Evolutionary conservation across 2,797 vertebrate species (phyloP).

Genomic region (Chelidonichthys spinosus): DNA sequence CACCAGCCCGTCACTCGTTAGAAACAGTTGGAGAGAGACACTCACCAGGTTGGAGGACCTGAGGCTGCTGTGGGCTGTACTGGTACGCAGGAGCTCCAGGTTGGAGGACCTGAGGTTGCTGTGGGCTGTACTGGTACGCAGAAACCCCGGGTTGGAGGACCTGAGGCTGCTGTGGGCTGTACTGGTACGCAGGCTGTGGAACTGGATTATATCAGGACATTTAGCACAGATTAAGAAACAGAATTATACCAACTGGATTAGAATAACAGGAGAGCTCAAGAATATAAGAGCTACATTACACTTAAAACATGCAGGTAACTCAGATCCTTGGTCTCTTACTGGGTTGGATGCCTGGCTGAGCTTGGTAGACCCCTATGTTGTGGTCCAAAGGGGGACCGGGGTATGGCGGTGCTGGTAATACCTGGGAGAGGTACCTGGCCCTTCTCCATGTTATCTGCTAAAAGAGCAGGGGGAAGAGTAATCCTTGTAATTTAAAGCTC

Average conservation of each 20-base stretch:
- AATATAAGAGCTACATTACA: background rate
- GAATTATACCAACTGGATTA: background rate
- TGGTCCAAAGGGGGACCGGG: constrained; percentile 18
- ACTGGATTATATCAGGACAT: too few species aligned
- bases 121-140: rapidly evolving
- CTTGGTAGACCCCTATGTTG: background rate
- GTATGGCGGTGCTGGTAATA: constrained; percentile 44
- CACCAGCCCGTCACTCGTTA: background rate
- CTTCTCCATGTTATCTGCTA: constrained; percentile 52
- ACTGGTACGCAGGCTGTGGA: background rate
- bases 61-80: background rate
- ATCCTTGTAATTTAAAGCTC: background rate
- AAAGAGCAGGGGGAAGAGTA: background rate
- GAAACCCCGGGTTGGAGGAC: background rate
- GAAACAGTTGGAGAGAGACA: background rate
- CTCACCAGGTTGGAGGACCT: constrained; percentile 5
- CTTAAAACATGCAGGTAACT: background rate
- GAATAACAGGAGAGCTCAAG: background rate
- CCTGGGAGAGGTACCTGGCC: rapidly evolving
- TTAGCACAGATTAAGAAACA: too few species aligned
- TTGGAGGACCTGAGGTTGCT: background rate
- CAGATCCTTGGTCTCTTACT: constrained; percentile 34
- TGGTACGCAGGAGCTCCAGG: background rate
- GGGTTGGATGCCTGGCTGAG: background rate
- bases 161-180: background rate